phyloP scores from a whole-genome alignment of 2,113 vertebrate species.

The Murina feae region DNA sequence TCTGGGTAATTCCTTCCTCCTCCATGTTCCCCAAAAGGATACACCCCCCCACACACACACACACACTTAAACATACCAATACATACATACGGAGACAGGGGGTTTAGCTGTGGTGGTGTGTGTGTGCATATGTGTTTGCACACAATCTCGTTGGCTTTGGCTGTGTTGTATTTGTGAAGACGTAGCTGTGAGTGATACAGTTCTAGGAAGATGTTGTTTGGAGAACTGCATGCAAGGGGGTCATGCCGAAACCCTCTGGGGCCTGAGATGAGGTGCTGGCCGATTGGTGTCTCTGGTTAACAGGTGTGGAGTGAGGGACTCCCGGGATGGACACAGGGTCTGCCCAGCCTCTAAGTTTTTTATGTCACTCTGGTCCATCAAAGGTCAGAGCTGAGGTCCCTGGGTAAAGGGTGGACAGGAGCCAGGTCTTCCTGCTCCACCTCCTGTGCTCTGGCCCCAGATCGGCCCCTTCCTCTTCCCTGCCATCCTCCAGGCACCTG shows the following conservation, averaged over 20 bases:
- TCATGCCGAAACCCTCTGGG: background rate
- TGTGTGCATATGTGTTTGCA: background rate
- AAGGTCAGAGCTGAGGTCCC: background rate
- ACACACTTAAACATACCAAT: too few relatives aligned
- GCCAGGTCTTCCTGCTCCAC: background rate
- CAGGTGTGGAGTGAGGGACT: background rate
- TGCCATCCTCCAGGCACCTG: background rate
- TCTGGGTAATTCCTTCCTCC: too few relatives aligned
- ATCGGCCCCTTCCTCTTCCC: background rate
- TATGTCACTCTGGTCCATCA: background rate
- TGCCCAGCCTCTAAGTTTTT: background rate
- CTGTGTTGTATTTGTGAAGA: background rate
- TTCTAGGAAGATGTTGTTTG: background rate
- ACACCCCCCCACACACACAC: too few relatives aligned
- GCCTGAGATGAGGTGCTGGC: background rate
- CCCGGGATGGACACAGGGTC: fast-evolving
- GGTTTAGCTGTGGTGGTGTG: background rate
- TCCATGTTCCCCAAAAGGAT: too few relatives aligned
- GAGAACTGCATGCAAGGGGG: background rate
- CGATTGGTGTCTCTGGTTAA: background rate
- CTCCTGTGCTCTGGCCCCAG: background rate
- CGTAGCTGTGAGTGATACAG: background rate
- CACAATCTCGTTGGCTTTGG: background rate
- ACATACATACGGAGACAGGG: background rate
- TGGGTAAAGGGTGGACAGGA: too few relatives aligned